These are phyloP conservation scores for Ovis canadensis DNA, from an alignment of 2,113 vertebrate species.

Conservation along the genomic window DNA sequence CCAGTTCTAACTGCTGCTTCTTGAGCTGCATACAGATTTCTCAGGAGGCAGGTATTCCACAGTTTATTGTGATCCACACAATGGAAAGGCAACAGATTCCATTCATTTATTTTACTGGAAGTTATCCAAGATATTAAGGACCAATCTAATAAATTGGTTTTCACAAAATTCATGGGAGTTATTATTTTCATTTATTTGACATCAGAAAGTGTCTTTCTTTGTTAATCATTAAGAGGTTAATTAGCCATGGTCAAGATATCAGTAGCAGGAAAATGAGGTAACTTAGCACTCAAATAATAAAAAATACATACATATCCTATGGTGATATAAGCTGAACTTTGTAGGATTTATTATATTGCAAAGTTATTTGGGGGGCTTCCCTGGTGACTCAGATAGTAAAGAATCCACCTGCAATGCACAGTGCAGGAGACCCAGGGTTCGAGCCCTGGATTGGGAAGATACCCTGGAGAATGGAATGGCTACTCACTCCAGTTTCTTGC, in stretches of 20 bases:
- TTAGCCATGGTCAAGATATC: conserved; percentile 11
- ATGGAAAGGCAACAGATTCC: background rate
- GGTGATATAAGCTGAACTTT: background rate
- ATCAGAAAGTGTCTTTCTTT: conserved; percentile 28
- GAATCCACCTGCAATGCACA: background rate
- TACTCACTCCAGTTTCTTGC: background rate
- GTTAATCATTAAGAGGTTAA: conserved; percentile 59
- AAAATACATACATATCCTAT: background rate
- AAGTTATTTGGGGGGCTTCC: background rate
- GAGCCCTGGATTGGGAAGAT: background rate
- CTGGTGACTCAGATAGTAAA: background rate
- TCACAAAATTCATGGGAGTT: conserved; percentile 44
- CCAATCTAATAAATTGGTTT: conserved; percentile 53
- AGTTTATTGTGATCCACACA: background rate
- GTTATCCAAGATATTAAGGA: background rate
- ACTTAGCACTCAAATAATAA: conserved; percentile 26
- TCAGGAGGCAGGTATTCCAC: background rate
- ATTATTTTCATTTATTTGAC: conserved; percentile 46
- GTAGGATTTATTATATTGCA: background rate
- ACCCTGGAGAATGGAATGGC: background rate
- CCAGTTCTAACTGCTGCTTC: background rate
- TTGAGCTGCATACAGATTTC: background rate
- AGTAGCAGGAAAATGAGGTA: background rate
- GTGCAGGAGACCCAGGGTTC: background rate
- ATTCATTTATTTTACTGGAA: conserved; percentile 43